phyloP scores from a whole-genome alignment of 2,797 vertebrate genomes.

The Argya squamiceps region DNA sequence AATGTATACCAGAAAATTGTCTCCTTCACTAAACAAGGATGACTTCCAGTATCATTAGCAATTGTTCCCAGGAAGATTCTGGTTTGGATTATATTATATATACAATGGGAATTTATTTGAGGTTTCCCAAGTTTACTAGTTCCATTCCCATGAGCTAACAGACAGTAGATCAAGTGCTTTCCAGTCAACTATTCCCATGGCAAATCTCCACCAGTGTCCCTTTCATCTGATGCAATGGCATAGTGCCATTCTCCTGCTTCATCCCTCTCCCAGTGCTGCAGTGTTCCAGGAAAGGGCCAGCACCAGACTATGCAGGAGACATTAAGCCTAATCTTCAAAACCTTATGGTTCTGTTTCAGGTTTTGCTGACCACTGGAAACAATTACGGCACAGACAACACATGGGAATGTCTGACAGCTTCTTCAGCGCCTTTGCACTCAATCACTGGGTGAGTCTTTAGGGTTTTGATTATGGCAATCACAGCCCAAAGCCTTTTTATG shows the following conservation, averaged over 20 bases:
- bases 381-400: constrained; percentile 58
- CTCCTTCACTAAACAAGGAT: constrained; percentile 25
- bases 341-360: constrained; percentile 31
- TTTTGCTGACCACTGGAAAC: constrained; percentile 67
- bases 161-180: constrained; percentile 72
- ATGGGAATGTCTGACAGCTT: constrained; percentile 51
- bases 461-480: not conserved
- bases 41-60: constrained; percentile 50
- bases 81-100: constrained; percentile 67
- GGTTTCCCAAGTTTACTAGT: constrained; percentile 70
- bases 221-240: constrained; percentile 71
- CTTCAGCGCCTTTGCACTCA: constrained; percentile 12
- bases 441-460: not conserved
- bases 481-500: not conserved
- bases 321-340: constrained; percentile 51
- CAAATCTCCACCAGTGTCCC: constrained; percentile 69
- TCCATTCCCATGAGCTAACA: constrained; percentile 72
- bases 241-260: constrained; percentile 67
- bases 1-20: not conserved
- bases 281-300: constrained; percentile 56
- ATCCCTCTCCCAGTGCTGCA: constrained; percentile 43
- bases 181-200: constrained; percentile 72
- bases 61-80: constrained; percentile 40
- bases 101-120: constrained; percentile 70
- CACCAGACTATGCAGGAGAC: constrained; percentile 20